Percentiles rank a stretch among this genome's conserved stretches.
Conservation (phyloP, 1,140 invertebrate species). For the Drosophila oshimai region DNA sequence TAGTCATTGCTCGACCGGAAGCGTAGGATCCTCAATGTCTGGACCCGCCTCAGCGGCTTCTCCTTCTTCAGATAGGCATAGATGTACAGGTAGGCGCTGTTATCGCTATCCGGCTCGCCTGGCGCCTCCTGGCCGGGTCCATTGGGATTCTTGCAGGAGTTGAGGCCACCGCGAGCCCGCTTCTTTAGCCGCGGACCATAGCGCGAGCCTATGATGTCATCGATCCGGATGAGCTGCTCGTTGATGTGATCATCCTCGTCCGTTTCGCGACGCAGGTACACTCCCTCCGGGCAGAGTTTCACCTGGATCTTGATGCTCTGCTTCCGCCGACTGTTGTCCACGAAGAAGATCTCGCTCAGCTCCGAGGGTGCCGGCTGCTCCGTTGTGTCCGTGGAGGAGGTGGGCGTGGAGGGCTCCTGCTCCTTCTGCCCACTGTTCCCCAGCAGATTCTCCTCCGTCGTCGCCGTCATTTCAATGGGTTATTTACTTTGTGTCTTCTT, state of each 20-base stretch:
- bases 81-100: conserved; percentile 92
- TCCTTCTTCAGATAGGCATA: conserved; percentile 91
- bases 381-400: background rate
- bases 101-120: conserved; percentile 78
- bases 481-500: background rate
- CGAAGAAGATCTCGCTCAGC: conserved; percentile 93
- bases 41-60: conserved; percentile 87
- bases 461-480: background rate
- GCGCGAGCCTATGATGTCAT: conserved; percentile 91
- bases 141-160: conserved; percentile 83
- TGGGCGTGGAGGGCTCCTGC: background rate
- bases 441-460: conserved; percentile 8
- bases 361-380: conserved; percentile 21
- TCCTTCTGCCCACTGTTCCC: background rate
- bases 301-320: conserved; percentile 91
- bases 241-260: conserved; percentile 85
- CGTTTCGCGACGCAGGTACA: conserved; percentile 88
- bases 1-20: conserved; percentile 91
- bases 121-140: conserved; percentile 8
- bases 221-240: conserved; percentile 88
- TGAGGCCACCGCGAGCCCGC: conserved; percentile 84
- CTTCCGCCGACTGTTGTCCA: conserved; percentile 86
- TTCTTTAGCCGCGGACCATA: conserved; percentile 89
- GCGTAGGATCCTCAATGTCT: conserved; percentile 90
- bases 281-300: conserved; percentile 87